These are phyloP conservation scores for Meandrusa payeni DNA, from an alignment of 2,888 invertebrate species.

Conservation along the genomic window DNA sequence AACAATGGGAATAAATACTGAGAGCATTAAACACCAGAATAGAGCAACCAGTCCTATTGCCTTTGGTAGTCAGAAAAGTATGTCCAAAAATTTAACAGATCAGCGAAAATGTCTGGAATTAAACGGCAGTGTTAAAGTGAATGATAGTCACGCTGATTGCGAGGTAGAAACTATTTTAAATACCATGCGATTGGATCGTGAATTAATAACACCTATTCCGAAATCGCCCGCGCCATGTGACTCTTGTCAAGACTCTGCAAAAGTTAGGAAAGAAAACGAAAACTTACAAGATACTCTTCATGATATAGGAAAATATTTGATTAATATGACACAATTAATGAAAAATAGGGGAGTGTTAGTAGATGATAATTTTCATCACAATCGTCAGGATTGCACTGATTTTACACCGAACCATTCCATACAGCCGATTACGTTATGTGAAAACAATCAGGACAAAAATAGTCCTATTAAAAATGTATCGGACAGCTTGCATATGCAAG, in stretches of 20 bases:
- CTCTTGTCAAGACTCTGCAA: conserved; percentile 36
- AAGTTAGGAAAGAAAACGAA: conserved; percentile 38
- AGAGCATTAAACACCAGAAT: background rate
- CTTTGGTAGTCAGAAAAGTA: background rate
- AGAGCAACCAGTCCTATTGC: conserved; percentile 28
- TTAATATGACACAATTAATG: conserved; percentile 36
- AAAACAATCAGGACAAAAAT: background rate
- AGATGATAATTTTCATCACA: conserved; percentile 11
- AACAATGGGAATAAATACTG: conserved; percentile 12
- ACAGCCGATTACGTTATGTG: background rate
- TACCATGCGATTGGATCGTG: conserved; percentile 45
- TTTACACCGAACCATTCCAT: background rate
- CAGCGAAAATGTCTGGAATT: conserved; percentile 40
- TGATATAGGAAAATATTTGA: conserved; percentile 36
- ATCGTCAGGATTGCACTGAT: conserved; percentile 17
- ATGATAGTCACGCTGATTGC: conserved; percentile 38
- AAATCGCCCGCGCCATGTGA: conserved; percentile 39
- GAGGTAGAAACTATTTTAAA: conserved; percentile 60
- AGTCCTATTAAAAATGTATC: background rate
- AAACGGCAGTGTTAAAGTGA: conserved; percentile 43
- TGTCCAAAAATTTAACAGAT: conserved; percentile 18
- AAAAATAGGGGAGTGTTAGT: conserved; percentile 24
- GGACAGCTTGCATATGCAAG: background rate
- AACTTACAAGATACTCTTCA: conserved; percentile 33
- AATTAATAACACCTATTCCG: conserved; percentile 56